Evolutionary conservation across 2,113 vertebrate genomes (phyloP), one percentile per base, ranked within the genome.

Genomic region (Nipponia nippon): DNA sequence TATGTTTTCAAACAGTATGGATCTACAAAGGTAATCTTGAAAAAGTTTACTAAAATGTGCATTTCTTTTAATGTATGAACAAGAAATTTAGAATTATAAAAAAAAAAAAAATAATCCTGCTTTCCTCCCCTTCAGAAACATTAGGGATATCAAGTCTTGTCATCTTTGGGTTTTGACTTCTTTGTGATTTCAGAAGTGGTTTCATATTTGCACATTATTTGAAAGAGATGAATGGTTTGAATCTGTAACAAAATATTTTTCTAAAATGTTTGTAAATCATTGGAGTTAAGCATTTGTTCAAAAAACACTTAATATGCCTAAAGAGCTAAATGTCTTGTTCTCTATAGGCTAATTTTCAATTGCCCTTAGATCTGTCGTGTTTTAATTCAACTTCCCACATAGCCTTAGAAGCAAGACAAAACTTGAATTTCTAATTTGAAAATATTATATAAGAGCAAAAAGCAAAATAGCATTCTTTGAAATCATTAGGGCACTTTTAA

Each of bases 361-460:
- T 94, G 75, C n/a, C 53, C 62, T 77, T 62, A 61, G 58, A 69
- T 73, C 58, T 85, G 66, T 62, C 25, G 4, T 83, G 11, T 76
- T 94, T 82, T 80, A 84, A 91, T 80, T 79, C 88, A 85, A 89
- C 71, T 96, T 83, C 83, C 83, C 63, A 75, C 67, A 27, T 80
- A 81, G 62, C 63, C 53, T 47, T 5, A 80, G 71, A 92, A 83
- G 59, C 67, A 93, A 61, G 79, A 79, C 47, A 44, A n/a, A 83
- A n/a, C 46, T 73, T 38, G 71, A 86, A 89, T 90, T 95, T 88
- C 62, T 93, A 77, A 89, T 79, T 42, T n/a, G 42, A 94, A 92
- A 94, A 93, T 88, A 84, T 40, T 58, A 22, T 26, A 92, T 46
- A 89, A 40, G 38, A 90, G 40, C 47, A 76, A 88, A 97, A 90